Conservation (phyloP, 35 echinoderm and acorn worm species). For the Heliocidaris erythrogramma region DNA sequence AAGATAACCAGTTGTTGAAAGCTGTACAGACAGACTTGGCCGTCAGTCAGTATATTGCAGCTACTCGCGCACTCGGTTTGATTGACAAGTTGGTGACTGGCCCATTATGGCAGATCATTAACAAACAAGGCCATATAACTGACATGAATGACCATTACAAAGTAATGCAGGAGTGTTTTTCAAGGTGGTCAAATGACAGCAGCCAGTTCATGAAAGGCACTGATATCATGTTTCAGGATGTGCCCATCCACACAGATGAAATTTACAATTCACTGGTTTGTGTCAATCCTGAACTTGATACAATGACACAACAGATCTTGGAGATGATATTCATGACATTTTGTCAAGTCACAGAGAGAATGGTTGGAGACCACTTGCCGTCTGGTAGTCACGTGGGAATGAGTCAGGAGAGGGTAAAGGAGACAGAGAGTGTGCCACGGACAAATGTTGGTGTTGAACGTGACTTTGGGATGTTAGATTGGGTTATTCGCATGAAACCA, state of each 20-base stretch:
- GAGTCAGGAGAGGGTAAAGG: conserved; percentile 19
- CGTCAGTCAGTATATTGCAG: background rate
- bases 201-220: conserved; percentile 55
- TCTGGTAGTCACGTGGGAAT: conserved; percentile 39
- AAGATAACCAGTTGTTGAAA: conserved; percentile 60
- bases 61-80: background rate
- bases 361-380: background rate
- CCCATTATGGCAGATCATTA: background rate
- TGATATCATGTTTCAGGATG: conserved; percentile 49
- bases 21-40: conserved; percentile 7
- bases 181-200: conserved; percentile 45
- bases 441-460: conserved; percentile 56
- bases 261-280: too few species aligned
- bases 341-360: too few species aligned
- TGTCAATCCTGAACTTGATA: background rate
- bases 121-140: conserved; percentile 7
- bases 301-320: conserved; percentile 16
- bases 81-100: conserved; percentile 3
- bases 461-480: conserved; percentile 58
- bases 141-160: conserved; percentile 54
- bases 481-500: conserved; percentile 43
- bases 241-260: background rate
- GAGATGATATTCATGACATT: too few species aligned
- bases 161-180: conserved; percentile 51
- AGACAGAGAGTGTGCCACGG: conserved; percentile 56